Percentiles rank a stretch among this genome's conserved stretches.
Evolutionary conservation across 2,888 invertebrate species (phyloP).

Genomic region (Cerastis leucographa): DNA sequence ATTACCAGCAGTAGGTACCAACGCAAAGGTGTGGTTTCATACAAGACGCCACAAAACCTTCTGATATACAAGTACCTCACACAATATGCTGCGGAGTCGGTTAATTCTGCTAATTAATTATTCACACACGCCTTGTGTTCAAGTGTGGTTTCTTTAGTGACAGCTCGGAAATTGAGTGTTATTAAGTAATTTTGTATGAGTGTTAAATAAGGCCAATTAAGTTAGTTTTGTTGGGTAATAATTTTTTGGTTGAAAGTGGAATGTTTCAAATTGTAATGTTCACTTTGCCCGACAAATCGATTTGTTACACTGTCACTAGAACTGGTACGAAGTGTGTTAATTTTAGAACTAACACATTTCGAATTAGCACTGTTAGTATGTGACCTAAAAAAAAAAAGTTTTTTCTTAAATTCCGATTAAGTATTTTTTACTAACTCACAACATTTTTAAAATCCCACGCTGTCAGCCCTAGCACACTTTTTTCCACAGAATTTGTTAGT

Average conservation of each 20-base stretch:
- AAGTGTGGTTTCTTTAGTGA: conserved; percentile 46
- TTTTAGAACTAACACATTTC: neutral
- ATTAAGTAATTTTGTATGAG: conserved; percentile 37
- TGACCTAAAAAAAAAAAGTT: too few species aligned
- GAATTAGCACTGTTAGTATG: too few species aligned
- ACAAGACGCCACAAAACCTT: conserved; percentile 36
- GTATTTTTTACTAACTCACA: too few species aligned
- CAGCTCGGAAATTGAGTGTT: conserved; percentile 30
- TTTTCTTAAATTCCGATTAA: too few species aligned
- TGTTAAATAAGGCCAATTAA: conserved; percentile 7
- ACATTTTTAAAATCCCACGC: neutral
- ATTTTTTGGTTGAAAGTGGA: neutral
- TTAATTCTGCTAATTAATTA: conserved; percentile 65
- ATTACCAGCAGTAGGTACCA: conserved; percentile 14
- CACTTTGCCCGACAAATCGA: neutral
- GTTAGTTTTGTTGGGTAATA: neutral
- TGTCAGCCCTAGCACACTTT: neutral
- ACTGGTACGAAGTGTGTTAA: too few species aligned
- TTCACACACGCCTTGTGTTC: conserved; percentile 55
- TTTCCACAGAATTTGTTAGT: neutral
- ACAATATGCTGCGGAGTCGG: conserved; percentile 45
- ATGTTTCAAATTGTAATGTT: neutral
- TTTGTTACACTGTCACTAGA: neutral
- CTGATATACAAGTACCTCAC: conserved; percentile 27
- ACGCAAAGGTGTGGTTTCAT: conserved; percentile 28